Conservation (phyloP, 2,888 invertebrate genomes). For the Abrostola triplasia region DNA sequence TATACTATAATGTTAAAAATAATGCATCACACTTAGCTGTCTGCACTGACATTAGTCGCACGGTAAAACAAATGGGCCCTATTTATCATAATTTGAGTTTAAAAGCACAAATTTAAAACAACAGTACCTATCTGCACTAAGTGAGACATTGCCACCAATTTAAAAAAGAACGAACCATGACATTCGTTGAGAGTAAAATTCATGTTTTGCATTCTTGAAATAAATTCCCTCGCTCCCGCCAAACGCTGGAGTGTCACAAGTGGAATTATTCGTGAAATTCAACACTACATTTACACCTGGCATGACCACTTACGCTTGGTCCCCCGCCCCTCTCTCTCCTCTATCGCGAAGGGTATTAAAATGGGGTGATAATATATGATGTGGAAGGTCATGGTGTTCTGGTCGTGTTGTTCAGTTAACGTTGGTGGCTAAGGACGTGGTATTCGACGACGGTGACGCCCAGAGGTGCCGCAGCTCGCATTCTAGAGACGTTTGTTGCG, state of each 20-base stretch:
- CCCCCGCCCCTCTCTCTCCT: conserved; percentile 31
- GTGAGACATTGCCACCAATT: conserved; percentile 56
- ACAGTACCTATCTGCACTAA: conserved; percentile 21
- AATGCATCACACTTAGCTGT: conserved; percentile 23
- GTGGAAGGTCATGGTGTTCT: conserved; percentile 49
- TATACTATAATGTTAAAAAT: conserved; percentile 8
- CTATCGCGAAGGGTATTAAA: conserved; percentile 14
- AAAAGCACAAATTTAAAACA: conserved; percentile 38
- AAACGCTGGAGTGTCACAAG: conserved; percentile 71
- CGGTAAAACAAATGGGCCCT: conserved; percentile 39
- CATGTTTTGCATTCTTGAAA: conserved; percentile 68
- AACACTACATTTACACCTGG: conserved; percentile 75
- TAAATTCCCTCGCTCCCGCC: conserved; percentile 65
- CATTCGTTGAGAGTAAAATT: conserved; percentile 57
- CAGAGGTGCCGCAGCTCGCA: conserved; percentile 63
- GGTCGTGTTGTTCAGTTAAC: conserved; percentile 65
- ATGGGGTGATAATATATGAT: conserved; percentile 33
- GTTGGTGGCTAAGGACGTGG: conserved; percentile 67
- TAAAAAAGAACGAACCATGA: conserved; percentile 53
- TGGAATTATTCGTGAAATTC: conserved; percentile 78
- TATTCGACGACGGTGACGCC: conserved; percentile 60
- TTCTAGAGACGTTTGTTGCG: conserved; percentile 63
- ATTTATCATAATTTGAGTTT: conserved; percentile 52
- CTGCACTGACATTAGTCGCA: conserved; percentile 26
- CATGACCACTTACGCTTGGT: conserved; percentile 50